Evolutionary conservation across 2,113 vertebrate genomes (phyloP).

Genomic region (Rhegmatorhina hoffmannsi): DNA sequence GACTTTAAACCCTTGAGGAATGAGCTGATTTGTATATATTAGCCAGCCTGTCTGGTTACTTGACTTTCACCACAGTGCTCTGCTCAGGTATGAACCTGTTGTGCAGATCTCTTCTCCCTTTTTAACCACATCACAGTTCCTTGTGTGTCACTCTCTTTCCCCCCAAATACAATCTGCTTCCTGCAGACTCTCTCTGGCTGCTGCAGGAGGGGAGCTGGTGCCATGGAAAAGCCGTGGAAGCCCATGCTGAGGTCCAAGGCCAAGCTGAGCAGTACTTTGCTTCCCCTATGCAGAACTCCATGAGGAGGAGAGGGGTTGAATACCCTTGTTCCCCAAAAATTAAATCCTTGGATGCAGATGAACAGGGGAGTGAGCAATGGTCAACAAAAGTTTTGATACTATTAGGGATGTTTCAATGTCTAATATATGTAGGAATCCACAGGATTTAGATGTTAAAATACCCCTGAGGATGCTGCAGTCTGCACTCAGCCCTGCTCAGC

Average conservation of each 20-base stretch:
- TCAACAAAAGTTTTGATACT: background rate
- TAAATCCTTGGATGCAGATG: background rate
- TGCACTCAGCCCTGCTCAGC: fast-evolving
- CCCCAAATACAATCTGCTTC: background rate
- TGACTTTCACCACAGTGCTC: background rate
- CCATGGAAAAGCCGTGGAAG: background rate
- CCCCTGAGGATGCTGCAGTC: background rate
- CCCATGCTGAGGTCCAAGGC: fast-evolving
- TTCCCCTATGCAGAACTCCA: background rate
- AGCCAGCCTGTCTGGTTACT: constrained; percentile 18
- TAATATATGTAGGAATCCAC: background rate
- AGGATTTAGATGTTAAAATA: background rate
- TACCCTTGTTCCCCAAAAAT: background rate
- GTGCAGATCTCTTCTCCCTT: background rate
- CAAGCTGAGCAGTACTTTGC: background rate
- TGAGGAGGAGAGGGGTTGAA: fast-evolving
- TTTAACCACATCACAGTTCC: background rate
- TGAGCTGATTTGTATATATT: constrained; percentile 43
- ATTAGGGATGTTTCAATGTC: fast-evolving
- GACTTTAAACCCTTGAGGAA: constrained; percentile 41
- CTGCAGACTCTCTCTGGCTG: background rate
- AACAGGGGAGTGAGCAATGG: background rate
- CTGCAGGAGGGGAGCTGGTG: background rate
- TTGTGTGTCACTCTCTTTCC: background rate
- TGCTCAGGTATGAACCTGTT: background rate